Base-by-base conservation (phyloP, 2,888 invertebrate genomes). In the Cephus pulcher region DNA sequence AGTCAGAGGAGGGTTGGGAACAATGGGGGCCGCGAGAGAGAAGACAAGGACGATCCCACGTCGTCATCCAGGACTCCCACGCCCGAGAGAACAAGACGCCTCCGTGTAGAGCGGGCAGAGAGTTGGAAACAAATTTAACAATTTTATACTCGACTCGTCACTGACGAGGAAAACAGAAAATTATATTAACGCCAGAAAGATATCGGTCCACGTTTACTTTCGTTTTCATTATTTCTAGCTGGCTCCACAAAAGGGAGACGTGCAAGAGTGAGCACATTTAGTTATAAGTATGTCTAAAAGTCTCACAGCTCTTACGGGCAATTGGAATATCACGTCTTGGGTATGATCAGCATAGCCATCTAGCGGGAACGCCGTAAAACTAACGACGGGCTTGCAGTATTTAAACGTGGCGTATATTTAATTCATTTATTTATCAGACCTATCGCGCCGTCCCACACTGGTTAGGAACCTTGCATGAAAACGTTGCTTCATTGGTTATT, bases 11-110 rank as follows among this genome's bases (percentile, higher is more conserved):
- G 80, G 76, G 56, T 56, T 56, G 56, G 80, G 80, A 88, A 90
- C 90, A 91, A 91, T 90, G 82, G 88, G 88, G 88, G 89, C 90
- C 90, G 90, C 90, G 91, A 89, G 91, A 91, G 90, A 84, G 81
- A 87, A 88, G 85, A 87, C 91, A 91, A 91, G 91, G 91, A 90
- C 91, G 91, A 90, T 91, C 91, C 88, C 91, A 91, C 90, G 91
- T 88, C 86, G 78, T 56, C 35, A 34, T 78, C 78, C 68, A 34
- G 56, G 34, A 56, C 71, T 78, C 78, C 75, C 78, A 78, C 78
- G 74, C 30, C 74, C 12, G 30, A 32, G 56, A 56, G 56, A 56
- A 71, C 71, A 34, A 32, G 71, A 6, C 30, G 32, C 32, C 71
- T 71, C 12, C 32, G 33, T 32, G 33, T 11, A 32, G 1, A 32